These are phyloP conservation scores for Microtus ochrogaster DNA, from an alignment of 2,113 vertebrate species.

Conservation along the genomic window DNA sequence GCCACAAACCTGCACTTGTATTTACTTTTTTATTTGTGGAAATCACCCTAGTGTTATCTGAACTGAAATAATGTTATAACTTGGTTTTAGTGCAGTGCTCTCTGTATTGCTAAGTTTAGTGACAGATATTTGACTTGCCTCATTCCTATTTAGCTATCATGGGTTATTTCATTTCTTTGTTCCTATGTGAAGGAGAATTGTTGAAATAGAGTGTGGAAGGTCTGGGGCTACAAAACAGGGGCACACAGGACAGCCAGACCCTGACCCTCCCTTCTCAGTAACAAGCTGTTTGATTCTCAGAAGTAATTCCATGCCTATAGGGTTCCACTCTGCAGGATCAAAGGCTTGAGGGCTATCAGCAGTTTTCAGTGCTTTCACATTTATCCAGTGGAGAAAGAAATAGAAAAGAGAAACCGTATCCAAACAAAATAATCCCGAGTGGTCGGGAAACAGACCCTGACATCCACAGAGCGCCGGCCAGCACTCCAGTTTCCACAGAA, in stretches of 20 bases:
- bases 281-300: neutral
- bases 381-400: neutral
- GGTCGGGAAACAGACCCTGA: neutral
- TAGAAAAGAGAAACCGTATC: neutral
- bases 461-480: neutral
- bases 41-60: neutral
- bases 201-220: constrained; percentile 15
- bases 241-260: neutral
- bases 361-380: neutral
- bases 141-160: constrained; percentile 48
- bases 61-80: constrained; percentile 2
- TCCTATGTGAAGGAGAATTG: constrained; percentile 22
- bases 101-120: constrained; percentile 48
- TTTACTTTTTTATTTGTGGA: neutral
- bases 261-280: neutral
- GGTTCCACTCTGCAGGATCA: neutral
- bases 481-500: neutral
- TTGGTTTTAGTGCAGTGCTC: neutral
- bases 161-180: neutral
- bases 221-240: neutral
- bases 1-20: neutral
- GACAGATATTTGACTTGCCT: neutral
- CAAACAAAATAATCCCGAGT: constrained; percentile 17
- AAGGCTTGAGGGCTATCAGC: neutral
- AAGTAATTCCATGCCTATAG: neutral